Conservation (phyloP, 2,113 vertebrate species). For the Cheirogaleus medius region DNA sequence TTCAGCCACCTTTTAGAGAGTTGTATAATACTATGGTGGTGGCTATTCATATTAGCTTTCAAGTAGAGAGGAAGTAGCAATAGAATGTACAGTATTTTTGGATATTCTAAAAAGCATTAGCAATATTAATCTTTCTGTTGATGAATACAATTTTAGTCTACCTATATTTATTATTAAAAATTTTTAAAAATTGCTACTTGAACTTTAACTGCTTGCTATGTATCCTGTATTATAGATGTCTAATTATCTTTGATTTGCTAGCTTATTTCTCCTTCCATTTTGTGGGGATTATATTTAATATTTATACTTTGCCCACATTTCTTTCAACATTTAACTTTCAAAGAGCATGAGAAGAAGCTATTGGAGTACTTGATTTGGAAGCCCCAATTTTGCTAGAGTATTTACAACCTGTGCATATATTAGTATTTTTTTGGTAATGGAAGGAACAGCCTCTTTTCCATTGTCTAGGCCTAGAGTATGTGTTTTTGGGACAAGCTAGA, state of each 20-base stretch:
- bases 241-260: conserved; percentile 19
- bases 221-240: not conserved
- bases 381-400: not conserved
- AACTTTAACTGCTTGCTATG: not conserved
- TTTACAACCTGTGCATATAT: not conserved
- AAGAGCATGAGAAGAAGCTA: not conserved
- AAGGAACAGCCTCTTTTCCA: not conserved
- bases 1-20: conserved; percentile 13
- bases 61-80: not conserved
- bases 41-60: not conserved
- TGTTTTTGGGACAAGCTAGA: conserved; percentile 42
- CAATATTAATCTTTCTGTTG: not conserved
- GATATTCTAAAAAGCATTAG: not conserved
- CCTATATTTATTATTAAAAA: not conserved
- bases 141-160: not conserved
- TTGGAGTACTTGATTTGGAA: not conserved
- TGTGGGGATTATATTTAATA: not conserved
- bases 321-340: not conserved
- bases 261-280: conserved; percentile 16
- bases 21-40: not conserved
- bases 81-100: not conserved
- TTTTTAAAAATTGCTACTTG: not conserved
- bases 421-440: not conserved
- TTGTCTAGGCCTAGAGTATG: not conserved
- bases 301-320: not conserved